A percentile compares a stretch with the other conserved stretches of the same genome.
Conservation (phyloP, 1,140 invertebrate species). For the Apis mellifera region Amel_HAv3.1 CM009942.2:7729001-7729500, state of each 20-base stretch:
- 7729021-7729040: conserved; percentile 54
- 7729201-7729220: no score
- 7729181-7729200: no score
- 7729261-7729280: neutral
- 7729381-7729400: conserved; percentile 28
- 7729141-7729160: no score
- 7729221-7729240: no score
- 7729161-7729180: no score
- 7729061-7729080: conserved; percentile 36
- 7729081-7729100: neutral
- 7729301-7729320: no score
- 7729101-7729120: conserved; percentile 10
- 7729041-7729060: conserved; percentile 11
- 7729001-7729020: conserved; percentile 51
- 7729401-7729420: conserved; percentile 41
- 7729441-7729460: conserved; percentile 41
- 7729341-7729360: conserved; percentile 47
- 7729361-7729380: conserved; percentile 57
- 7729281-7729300: no score
- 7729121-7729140: neutral
- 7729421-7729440: conserved; percentile 65
- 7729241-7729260: neutral
- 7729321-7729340: conserved; percentile 29
- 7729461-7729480: conserved; percentile 65
- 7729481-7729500: conserved; percentile 66